These are phyloP conservation scores for Podiceps cristatus DNA, from an alignment of 2,113 vertebrate species.

Conservation along the genomic window DNA sequence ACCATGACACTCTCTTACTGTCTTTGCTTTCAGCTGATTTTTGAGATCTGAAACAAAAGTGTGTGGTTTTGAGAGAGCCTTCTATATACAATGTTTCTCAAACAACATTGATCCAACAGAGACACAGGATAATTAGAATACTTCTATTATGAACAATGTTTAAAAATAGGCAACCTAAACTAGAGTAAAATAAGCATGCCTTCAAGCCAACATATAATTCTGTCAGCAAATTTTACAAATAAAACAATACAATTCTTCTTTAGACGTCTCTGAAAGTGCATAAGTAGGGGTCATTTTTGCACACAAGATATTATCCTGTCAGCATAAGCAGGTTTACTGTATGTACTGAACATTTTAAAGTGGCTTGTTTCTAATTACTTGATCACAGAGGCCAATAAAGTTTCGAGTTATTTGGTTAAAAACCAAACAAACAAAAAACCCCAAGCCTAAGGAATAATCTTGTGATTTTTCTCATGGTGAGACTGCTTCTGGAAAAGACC, in stretches of 20 bases:
- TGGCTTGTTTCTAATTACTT: neutral
- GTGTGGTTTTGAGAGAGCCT: neutral
- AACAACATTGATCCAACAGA: neutral
- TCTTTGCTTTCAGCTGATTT: neutral
- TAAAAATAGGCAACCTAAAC: neutral
- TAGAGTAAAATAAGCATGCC: neutral
- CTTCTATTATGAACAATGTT: neutral
- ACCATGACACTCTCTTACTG: neutral
- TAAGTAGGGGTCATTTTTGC: neutral
- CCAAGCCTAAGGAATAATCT: neutral
- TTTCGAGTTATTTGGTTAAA: neutral
- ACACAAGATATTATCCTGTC: neutral
- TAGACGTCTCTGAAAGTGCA: neutral
- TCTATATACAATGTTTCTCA: neutral
- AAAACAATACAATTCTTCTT: neutral
- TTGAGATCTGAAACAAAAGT: neutral
- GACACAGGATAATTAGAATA: neutral
- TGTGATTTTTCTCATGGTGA: neutral
- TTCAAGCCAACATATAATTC: neutral
- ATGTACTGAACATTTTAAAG: neutral
- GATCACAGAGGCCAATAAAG: neutral
- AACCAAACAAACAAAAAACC: neutral
- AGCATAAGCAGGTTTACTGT: neutral
- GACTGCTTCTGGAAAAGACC: neutral
- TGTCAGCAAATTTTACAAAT: neutral